These are phyloP conservation scores for Corynorhinus townsendii DNA, from an alignment of 2,113 vertebrate genomes.

Conservation along the genomic window DNA sequence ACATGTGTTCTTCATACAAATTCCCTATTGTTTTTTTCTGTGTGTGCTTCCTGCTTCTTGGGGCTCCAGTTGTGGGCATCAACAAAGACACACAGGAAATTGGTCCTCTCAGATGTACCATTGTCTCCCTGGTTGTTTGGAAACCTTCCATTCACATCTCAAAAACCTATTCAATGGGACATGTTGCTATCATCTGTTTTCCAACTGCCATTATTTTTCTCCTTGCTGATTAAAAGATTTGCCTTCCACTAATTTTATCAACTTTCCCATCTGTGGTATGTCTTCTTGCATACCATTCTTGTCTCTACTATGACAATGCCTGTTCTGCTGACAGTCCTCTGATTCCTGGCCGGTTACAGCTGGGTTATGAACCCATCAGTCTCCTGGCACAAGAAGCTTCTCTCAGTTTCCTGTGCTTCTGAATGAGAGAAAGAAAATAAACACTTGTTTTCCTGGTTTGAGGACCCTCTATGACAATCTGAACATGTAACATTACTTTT, in stretches of 20 bases:
- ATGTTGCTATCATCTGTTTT: conserved; percentile 14
- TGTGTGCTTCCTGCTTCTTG: background rate
- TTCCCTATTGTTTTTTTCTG: background rate
- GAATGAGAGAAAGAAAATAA: background rate
- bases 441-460: background rate
- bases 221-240: background rate
- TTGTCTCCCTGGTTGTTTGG: background rate
- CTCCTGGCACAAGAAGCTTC: background rate
- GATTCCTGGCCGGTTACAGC: background rate
- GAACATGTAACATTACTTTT: background rate
- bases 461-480: background rate
- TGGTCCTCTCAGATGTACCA: background rate
- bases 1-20: background rate
- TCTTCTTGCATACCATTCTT: background rate
- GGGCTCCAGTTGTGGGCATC: background rate
- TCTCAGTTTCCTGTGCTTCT: background rate
- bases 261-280: background rate
- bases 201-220: background rate
- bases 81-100: background rate
- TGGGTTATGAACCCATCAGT: background rate
- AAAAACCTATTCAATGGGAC: background rate
- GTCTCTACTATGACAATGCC: conserved; percentile 2
- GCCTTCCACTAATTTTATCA: conserved; percentile 16
- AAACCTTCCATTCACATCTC: conserved; percentile 9
- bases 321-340: background rate